phyloP scores from a whole-genome alignment of 1,140 invertebrate genomes.

The Drosophila baimaii region DNA sequence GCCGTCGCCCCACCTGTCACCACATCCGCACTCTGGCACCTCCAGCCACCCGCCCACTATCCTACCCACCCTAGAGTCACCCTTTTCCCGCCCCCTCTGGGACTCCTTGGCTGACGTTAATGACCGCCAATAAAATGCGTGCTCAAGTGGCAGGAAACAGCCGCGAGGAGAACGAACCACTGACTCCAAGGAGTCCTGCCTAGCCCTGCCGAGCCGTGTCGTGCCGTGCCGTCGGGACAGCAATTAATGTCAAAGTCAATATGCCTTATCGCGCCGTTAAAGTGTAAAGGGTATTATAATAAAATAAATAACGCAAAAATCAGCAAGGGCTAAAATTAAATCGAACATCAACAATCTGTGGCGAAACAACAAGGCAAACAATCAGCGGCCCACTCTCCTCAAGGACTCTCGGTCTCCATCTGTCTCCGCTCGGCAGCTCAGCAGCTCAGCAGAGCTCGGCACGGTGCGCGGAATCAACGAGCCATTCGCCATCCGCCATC shows the following conservation, averaged over 20 bases:
- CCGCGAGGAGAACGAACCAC: conserved; percentile 25
- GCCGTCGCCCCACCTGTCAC: conserved; percentile 48
- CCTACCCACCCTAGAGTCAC: conserved; percentile 2
- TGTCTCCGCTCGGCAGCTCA: conserved; percentile 15
- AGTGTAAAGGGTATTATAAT: conserved; percentile 81
- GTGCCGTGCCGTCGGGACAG: conserved; percentile 1
- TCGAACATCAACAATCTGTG: conserved; percentile 82
- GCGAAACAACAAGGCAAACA: conserved; percentile 51
- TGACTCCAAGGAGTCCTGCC: conserved; percentile 31
- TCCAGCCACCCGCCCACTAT: not conserved
- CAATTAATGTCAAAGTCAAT: conserved; percentile 82
- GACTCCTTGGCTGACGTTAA: conserved; percentile 69
- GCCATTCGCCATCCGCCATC: conserved; percentile 46
- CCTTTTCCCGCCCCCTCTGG: conserved; percentile 20
- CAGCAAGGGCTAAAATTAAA: conserved; percentile 77
- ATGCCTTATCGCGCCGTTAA: conserved; percentile 80
- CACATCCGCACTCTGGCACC: conserved; percentile 26
- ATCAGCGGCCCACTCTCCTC: conserved; percentile 12
- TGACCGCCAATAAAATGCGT: conserved; percentile 81
- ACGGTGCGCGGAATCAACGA: conserved; percentile 69
- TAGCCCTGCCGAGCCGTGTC: not conserved
- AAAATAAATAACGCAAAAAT: conserved; percentile 83
- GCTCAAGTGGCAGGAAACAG: conserved; percentile 72
- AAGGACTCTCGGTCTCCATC: conserved; percentile 5
- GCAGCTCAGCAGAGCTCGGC: conserved; percentile 7